These are phyloP conservation scores for Neoaliturus tenellus DNA, from an alignment of 2,888 invertebrate genomes.

Conservation along the genomic window DNA sequence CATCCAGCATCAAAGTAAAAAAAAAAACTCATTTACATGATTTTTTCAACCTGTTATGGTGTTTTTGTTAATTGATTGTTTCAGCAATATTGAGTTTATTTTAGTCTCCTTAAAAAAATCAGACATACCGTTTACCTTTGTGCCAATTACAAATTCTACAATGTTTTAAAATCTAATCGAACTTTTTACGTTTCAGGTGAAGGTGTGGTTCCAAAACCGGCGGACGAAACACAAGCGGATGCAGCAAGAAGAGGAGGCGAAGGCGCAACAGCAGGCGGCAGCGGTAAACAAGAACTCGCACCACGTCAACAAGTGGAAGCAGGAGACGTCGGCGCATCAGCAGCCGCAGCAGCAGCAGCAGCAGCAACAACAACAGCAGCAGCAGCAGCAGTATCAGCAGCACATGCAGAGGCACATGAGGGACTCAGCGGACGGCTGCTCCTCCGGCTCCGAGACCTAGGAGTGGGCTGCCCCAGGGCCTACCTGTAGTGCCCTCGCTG, in stretches of 20 bases:
- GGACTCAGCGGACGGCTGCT: slow-evolving; percentile 62
- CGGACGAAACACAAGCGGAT: slow-evolving; percentile 97
- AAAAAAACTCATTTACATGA: no score
- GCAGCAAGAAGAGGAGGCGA: slow-evolving; percentile 94
- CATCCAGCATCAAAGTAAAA: no score
- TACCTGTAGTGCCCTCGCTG: not conserved
- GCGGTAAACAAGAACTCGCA: slow-evolving; percentile 74
- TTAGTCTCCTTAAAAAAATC: no score
- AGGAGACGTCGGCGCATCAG: slow-evolving; percentile 75
- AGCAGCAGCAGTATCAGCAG: slow-evolving; percentile 62
- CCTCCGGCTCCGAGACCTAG: slow-evolving; percentile 58
- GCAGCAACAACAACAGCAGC: slow-evolving; percentile 71
- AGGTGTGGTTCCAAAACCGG: slow-evolving; percentile 98
- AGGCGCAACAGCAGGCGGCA: slow-evolving; percentile 74
- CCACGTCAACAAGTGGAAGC: slow-evolving; percentile 79
- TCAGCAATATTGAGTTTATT: no score
- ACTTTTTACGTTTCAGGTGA: slow-evolving; percentile 83
- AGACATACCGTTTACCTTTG: no score
- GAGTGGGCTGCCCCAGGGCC: not conserved
- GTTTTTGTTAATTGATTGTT: no score
- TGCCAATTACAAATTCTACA: no score
- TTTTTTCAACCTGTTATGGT: no score
- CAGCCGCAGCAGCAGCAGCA: slow-evolving; percentile 70
- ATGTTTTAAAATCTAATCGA: not conserved
- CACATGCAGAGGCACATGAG: slow-evolving; percentile 63